Base-by-base conservation (phyloP, 1,140 invertebrate genomes). In the Bombus soroeensis region DNA sequence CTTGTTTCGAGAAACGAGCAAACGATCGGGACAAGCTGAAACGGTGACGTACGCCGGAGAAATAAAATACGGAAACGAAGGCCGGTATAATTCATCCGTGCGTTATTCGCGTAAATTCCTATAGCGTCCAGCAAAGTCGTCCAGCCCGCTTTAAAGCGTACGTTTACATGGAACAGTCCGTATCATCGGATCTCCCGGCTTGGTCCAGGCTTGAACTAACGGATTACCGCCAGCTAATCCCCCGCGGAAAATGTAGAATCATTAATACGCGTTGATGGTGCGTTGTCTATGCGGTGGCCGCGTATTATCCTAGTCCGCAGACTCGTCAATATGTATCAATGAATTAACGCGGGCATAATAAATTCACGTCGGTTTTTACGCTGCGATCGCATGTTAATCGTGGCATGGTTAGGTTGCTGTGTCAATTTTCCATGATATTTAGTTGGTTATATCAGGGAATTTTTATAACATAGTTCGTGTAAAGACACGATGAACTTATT, bases 201-300 rank as follows among this genome's bases (percentile, higher is more conserved):
- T 57, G 39, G 25, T 53, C 34, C 59, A 43, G 62, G n/a, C 59
- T 64, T 57, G 73, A 89, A 82, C 87, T 89, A 89, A 88, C 78
- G 73, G 77, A 89, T 89, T 89, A 89, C 74, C 72, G n/a, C 25
- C 34, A 34, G 72, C 41, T 90, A 84, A 90, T 87, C 81, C 77
- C 83, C 83, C 71, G 41, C 64, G 64, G 59, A 81, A 87, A 90
- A 90, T 82, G 74, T 79, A 71, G 62, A 90, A 79, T 90, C 75
- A 75, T 70, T 89, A 89, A 81, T 84, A 66, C 62, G 25, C 73
- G 72, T 53, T 68, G 81, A 76, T 83, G 59, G 47, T 25, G 3
- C 74, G 64, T 15, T 85, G 78, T 57, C 82, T 78, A 25, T 59
- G n/a, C 57, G 39, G 59, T 62, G 47, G 79, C 22, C 18, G 41